phyloP scores from a whole-genome alignment of 2,888 invertebrate species.

The Lapara coniferarum region DNA sequence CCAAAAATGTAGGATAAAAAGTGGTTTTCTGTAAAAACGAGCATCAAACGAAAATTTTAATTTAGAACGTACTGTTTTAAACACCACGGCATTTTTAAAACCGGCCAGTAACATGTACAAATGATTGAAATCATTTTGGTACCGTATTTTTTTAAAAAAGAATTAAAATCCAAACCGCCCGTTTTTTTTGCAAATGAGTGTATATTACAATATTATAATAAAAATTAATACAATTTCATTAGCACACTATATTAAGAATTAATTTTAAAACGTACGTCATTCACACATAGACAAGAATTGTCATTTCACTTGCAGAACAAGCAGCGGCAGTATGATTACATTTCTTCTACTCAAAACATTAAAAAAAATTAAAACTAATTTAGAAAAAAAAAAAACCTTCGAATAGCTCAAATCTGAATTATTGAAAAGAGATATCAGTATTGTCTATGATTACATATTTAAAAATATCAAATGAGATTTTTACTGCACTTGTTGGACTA shows the following conservation, averaged over 20 bases:
- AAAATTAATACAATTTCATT: constrained; percentile 81
- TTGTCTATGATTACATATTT: constrained; percentile 12
- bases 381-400: neutral
- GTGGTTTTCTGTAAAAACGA: too few species aligned
- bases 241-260: constrained; percentile 81
- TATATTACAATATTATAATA: constrained; percentile 78
- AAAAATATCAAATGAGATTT: constrained; percentile 12
- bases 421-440: neutral
- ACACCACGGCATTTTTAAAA: too few species aligned
- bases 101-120: too few species aligned
- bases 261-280: constrained; percentile 71
- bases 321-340: constrained; percentile 6
- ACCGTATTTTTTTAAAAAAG: too few species aligned
- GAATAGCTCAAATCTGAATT: neutral
- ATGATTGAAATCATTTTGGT: too few species aligned
- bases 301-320: constrained; percentile 52
- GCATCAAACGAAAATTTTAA: too few species aligned
- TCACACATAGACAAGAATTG: constrained; percentile 58
- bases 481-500: constrained; percentile 15
- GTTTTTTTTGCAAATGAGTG: too few species aligned
- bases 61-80: too few species aligned
- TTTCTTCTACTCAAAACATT: neutral
- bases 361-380: neutral
- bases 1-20: too few species aligned
- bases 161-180: too few species aligned